Conservation (phyloP, 2,888 invertebrate genomes). For the Eupithecia insigniata region DNA sequence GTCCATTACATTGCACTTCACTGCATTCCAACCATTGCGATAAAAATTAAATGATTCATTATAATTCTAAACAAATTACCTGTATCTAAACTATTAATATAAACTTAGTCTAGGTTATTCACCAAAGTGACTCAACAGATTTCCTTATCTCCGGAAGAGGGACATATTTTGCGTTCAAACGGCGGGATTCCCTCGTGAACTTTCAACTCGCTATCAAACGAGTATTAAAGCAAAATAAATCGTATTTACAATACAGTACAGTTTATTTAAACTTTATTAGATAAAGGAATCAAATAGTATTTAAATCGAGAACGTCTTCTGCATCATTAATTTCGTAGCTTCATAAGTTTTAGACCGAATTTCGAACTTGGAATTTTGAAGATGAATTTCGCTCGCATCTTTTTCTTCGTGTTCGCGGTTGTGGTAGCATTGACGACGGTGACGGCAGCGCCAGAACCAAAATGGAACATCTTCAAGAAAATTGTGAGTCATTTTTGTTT, state of each 20-base stretch:
- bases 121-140: neutral
- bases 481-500: slow-evolving; percentile 18
- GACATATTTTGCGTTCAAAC: slow-evolving; percentile 6
- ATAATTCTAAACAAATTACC: neutral
- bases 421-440: slow-evolving; percentile 55
- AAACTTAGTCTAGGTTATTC: neutral
- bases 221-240: neutral
- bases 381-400: slow-evolving; percentile 61
- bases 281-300: slow-evolving; percentile 3
- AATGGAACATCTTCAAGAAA: slow-evolving; percentile 56
- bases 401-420: slow-evolving; percentile 61
- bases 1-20: neutral
- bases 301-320: slow-evolving; percentile 15
- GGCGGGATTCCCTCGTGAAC: neutral
- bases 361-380: slow-evolving; percentile 30
- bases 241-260: neutral
- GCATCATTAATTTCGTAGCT: slow-evolving; percentile 29
- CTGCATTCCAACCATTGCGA: neutral
- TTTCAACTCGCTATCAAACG: slow-evolving; percentile 9
- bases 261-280: no score
- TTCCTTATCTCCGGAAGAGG: neutral
- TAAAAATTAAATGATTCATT: neutral
- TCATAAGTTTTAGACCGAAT: slow-evolving; percentile 18
- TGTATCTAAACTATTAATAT: neutral
- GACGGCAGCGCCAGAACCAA: slow-evolving; percentile 59